Base-by-base conservation (phyloP, 1,140 invertebrate species). In the Aphelinus certus region DNA sequence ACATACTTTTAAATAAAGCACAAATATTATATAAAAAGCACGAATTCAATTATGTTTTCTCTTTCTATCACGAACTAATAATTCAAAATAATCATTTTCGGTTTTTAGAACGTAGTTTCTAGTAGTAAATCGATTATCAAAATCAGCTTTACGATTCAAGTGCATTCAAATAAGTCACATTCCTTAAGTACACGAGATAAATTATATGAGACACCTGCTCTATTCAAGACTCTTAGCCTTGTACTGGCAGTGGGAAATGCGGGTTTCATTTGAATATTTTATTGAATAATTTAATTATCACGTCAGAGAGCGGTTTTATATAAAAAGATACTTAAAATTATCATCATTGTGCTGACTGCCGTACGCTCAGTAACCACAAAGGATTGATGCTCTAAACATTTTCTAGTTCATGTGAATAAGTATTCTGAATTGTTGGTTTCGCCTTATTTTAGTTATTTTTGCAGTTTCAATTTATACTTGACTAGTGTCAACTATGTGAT, bases 231-330 rank as follows among this genome's bases (percentile, higher is more conserved):
- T 26, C 43, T 61, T 26, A 61, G 43, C 64, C 72, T 69, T 71
- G 73, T 78, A 77, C 62, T 76, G 46, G 43, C 26, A 60, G 43
- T 66, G 75, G 62, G 26, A 73, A 72, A 75, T 69, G 7, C 57
- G 67, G 67, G 9, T 45, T 68, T 76, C 45, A 84, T 84, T 84
- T 83, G 78, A 79, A 84, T 86, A 83, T 80, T 67, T 84, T 81
- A 86, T 86, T 81, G 72, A 80, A 84, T 85, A 78, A 83, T 79
- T 80, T 79, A 67, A 80, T 83, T 83, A 79, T 74, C 77, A 78
- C 46, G 49, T 66, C 67, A 64, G 9, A 55, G 1, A 45, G 5
- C 45, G 7, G 42, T 6, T 43, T 72, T 48, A 64, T 76, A 75
- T 77, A 79, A 77, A 79, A 75, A 67, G 55, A 5, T 26, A 53